Evolutionary conservation across 2,888 invertebrate genomes (phyloP).

Genomic region (Oithona nana): DNA sequence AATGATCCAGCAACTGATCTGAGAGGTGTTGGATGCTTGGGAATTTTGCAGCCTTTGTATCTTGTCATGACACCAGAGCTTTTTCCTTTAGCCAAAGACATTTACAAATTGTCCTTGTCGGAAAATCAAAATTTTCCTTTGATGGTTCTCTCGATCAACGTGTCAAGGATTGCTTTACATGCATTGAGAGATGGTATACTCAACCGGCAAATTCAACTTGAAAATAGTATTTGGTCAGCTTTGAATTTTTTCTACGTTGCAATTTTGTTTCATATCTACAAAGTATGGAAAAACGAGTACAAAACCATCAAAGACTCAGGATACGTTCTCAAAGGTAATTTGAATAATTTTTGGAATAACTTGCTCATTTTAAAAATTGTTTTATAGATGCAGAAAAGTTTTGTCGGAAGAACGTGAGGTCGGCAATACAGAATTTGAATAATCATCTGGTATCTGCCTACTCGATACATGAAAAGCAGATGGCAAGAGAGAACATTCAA

Average conservation of each 20-base stretch:
- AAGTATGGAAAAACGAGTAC: constrained; percentile 31
- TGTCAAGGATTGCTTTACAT: constrained; percentile 33
- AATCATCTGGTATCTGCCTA: not conserved
- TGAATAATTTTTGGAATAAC: too few species aligned
- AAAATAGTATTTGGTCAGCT: constrained; percentile 26
- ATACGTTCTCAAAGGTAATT: constrained; percentile 32
- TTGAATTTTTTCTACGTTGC: constrained; percentile 32
- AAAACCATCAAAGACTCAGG: constrained; percentile 35
- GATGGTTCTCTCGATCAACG: constrained; percentile 35
- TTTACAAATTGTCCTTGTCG: constrained; percentile 31
- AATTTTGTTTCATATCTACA: constrained; percentile 29
- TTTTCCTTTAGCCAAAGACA: constrained; percentile 27
- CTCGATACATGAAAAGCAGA: not conserved
- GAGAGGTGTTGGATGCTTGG: constrained; percentile 34
- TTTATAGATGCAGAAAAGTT: not conserved
- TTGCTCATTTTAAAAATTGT: too few species aligned
- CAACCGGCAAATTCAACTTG: constrained; percentile 28
- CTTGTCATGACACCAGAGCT: constrained; percentile 27
- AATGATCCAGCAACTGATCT: constrained; percentile 36
- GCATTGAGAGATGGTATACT: constrained; percentile 32
- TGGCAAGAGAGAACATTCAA: not conserved
- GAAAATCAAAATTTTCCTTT: constrained; percentile 35
- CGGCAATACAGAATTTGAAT: not conserved
- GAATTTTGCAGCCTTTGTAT: constrained; percentile 32
- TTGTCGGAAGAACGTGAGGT: not conserved